Evolutionary conservation across 2,797 vertebrate species (phyloP), one percentile per base, ranked within the genome.

Genomic region (Strix occidentalis): DNA sequence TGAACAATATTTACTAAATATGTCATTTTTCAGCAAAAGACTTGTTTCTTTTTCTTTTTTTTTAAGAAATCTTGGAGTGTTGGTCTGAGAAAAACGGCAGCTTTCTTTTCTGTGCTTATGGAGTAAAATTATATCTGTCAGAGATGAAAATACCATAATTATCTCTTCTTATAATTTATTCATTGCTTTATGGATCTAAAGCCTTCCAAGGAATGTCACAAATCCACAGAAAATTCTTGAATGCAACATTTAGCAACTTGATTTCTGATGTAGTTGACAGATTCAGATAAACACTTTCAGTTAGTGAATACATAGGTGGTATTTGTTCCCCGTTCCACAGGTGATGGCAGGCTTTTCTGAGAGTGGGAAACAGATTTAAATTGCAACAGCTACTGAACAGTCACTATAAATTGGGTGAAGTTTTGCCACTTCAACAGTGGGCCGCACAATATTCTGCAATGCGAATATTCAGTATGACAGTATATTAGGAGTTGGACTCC

Each of bases 61-160:
- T 7, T 11, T 35, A 17, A 28, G 35, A 48, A 75, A 57, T 88
- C 29, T 83, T 75, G 17, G 16, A 75, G 10, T 75, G 39, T 81
- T 88, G 48, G 23, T 96, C 76, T 97, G 48, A 94, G 92, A 86
- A 96, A 97, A 97, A 93, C 16, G 41, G 56, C 77, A 87, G 77
- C 89, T 95, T 97, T 96, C 65, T 82, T 96, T 97, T 95, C 93
- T 90, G 48, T 95, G 74, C 92, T 95, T 97, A 97, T 86, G 86
- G 41, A 96, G 72, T 79, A 96, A 97, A 97, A 97, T 95, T 97
- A 94, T 90, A 97, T 97, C 97, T 98, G 97, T 98, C 97, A 98
- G 95, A 97, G 91, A 97, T 95, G 90, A 97, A 98, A 97, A 98
- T 96, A 97, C 84, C 88, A 88, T 97, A 98, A 98, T 98, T 98